These are phyloP conservation scores for Drosophila putrida DNA, from an alignment of 2,888 invertebrate genomes.

Conservation along the genomic window DNA sequence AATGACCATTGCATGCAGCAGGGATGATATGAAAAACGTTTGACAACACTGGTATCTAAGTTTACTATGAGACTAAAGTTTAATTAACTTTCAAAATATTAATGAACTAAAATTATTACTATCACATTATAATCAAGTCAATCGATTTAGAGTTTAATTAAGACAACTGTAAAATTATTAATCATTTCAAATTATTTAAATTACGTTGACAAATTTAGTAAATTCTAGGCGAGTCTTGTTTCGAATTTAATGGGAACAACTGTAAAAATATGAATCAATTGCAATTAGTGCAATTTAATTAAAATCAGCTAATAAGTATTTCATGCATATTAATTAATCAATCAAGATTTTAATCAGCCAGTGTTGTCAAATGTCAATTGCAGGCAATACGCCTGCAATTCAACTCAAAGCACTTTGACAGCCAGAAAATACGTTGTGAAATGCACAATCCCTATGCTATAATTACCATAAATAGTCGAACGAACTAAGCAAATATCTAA, in stretches of 20 bases:
- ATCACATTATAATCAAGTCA: no score
- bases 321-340: background rate
- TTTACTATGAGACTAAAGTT: background rate
- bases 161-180: background rate
- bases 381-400: background rate
- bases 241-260: background rate
- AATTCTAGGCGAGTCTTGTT: background rate
- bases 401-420: no score
- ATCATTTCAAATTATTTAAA: background rate
- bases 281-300: background rate
- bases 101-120: no score
- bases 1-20: background rate
- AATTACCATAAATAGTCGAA: constrained; percentile 4
- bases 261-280: background rate
- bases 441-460: no score
- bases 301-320: background rate
- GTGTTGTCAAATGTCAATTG: constrained; percentile 15
- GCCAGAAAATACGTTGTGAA: background rate
- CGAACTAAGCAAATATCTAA: constrained; percentile 1
- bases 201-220: background rate
- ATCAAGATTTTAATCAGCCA: background rate
- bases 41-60: no score
- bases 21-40: no score
- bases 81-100: no score
- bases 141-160: no score